Base-by-base conservation (phyloP, 2,113 vertebrate genomes). In the Seriola rivoliana region DNA sequence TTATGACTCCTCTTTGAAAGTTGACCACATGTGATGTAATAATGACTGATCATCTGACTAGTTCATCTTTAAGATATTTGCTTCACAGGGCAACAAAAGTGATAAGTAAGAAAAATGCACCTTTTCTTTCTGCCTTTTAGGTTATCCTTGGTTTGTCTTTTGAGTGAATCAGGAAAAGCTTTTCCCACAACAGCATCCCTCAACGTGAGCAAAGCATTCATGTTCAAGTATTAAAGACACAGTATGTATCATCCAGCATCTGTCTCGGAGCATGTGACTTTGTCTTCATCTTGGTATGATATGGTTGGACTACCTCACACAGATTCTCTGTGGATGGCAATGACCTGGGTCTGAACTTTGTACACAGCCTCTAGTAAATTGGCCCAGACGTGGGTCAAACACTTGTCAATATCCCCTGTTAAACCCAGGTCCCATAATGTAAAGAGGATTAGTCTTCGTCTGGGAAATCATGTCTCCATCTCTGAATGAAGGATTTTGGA, bases 391-490 rank as follows among this genome's bases (percentile, higher is more conserved):
- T 3, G n/a, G 70, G 81, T 82, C 75, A 88, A 82, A 79, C 25
- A 54, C 58, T 23, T 34, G 66, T 85, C 69, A 81, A 63, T 88
- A 74, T 77, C 70, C 71, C 23, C 16, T 12, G 76, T 81, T 84
- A 89, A 86, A 82, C 23, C 84, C 64, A 9, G 75, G 55, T 44
- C 75, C 25, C 19, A 21, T 71, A 78, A 76, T 59, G 78, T 75
- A 90, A 93, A 92, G 82, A 88, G 90, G 90, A 90, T 93, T 93
- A 92, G 70, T 75, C 67, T 70, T 19, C 13, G 78, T 72, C 80
- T 77, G 79, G 75, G 52, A 87, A 90, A 88, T 80, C 79, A 79
- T 65, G 71, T 64, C 63, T 72, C 59, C 29, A 38, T 86, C 74
- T 65, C 80, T 25, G 48, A 38, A 4, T 59, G 46, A 59, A 74